A percentile compares a stretch with the other conserved stretches of the same genome.
Conservation (phyloP, 2,888 invertebrate genomes). For the Pelosia muscerda region DNA sequence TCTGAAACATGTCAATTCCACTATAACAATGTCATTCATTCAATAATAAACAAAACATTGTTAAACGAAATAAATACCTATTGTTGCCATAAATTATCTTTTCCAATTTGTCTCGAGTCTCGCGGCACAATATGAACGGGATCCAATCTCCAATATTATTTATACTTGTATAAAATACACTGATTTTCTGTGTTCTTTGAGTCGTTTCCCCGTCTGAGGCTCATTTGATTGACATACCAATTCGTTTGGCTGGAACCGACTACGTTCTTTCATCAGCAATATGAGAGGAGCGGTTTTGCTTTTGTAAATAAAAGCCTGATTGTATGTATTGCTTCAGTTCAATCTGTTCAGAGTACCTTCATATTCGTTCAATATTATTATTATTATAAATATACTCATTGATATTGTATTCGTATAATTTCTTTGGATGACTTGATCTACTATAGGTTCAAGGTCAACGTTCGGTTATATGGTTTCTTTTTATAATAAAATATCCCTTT, state of each 20-base stretch:
- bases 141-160: constrained; percentile 41
- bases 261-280: constrained; percentile 36
- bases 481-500: neutral
- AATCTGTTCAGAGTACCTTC: neutral
- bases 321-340: constrained; percentile 4
- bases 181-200: constrained; percentile 37
- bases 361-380: neutral
- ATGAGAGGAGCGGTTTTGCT: constrained; percentile 33
- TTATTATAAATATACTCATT: neutral
- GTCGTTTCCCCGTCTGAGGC: constrained; percentile 15
- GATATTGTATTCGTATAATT: neutral
- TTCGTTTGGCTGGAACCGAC: constrained; percentile 34
- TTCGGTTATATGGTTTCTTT: neutral
- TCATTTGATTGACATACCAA: constrained; percentile 51
- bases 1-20: neutral
- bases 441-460: neutral
- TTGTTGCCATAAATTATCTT: constrained; percentile 13
- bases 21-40: neutral
- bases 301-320: constrained; percentile 21
- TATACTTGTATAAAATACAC: constrained; percentile 31
- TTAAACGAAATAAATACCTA: neutral
- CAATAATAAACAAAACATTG: neutral
- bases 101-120: constrained; percentile 17
- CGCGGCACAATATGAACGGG: constrained; percentile 30
- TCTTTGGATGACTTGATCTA: neutral